Evolutionary conservation across 2,888 invertebrate genomes (phyloP), one percentile per base, ranked within the genome.

Genomic region (Penaeus monodon): DNA sequence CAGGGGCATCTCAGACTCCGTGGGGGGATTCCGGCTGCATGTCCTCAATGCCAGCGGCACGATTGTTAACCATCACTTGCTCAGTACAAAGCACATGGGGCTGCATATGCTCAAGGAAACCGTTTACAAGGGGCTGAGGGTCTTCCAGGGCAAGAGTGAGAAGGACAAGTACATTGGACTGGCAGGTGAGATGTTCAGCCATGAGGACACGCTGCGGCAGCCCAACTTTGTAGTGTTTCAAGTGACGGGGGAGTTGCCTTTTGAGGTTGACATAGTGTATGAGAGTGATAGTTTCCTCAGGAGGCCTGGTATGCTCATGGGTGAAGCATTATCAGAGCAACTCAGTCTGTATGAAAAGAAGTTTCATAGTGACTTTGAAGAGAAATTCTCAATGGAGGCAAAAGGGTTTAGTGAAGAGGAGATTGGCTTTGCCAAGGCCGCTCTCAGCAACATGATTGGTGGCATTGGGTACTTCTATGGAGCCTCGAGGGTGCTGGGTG

Each of bases 401-500:
- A 97, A 96, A 92, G 96, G 96, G 49, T 93, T 92, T 92, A 91
- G 92, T 73, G 92, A 94, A 4, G 94, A 95, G 24, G 95, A 96
- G 88, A 94, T 97, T 76, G 91, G 92, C 0, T 95, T 96, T 92
- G 99, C 98, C 0, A 95, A 96, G 91, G 95, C 96, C 33, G 96
- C 96, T 0, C 92, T 99, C 80, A 97, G 98, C 89, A 99, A 99
- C 92, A 95, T 99, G 96, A 91, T 99, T 0, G 99, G 99, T 0
- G 96, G 99, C 0, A 95, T 99, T 88, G 99, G 99, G 0, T 99
- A 99, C 92, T 99, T 99, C 93, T 97, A 98, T 93, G 99, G 99
- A 0, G 94, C 95, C 0, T 96, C 98, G 0, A 93, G 96, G 77
- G 99, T 99, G 0, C 95, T 95, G 91, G 97, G 96, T 2, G 93